phyloP scores from a whole-genome alignment of 2,113 vertebrate genomes.

The Egretta garzetta region DNA sequence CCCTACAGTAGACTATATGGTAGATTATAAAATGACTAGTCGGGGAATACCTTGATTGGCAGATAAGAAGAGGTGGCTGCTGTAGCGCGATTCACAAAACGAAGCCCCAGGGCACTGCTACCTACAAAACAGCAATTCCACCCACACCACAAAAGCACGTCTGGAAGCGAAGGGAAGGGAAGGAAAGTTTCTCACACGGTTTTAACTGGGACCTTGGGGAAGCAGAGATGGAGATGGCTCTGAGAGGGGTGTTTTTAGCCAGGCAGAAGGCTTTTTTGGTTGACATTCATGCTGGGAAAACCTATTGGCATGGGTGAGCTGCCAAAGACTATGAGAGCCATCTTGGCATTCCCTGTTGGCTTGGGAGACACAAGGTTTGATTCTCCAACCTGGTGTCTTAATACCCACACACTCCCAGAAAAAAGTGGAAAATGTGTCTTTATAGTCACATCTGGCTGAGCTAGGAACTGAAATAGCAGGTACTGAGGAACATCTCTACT shows the following conservation, averaged over 20 bases:
- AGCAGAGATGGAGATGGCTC: neutral
- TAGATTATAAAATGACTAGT: conserved; percentile 31
- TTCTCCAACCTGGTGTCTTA: neutral
- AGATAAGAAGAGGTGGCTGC: conserved; percentile 39
- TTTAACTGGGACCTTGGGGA: neutral
- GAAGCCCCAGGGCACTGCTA: neutral
- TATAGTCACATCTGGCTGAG: neutral
- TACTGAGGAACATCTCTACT: neutral
- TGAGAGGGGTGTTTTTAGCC: neutral
- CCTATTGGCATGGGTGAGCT: neutral
- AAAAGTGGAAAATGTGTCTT: neutral
- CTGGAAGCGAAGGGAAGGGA: neutral
- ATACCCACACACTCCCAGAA: neutral
- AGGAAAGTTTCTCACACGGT: neutral
- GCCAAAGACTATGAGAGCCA: neutral
- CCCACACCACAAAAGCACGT: neutral
- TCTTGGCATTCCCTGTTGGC: neutral
- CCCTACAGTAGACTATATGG: neutral
- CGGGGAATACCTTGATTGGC: neutral
- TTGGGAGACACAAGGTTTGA: neutral
- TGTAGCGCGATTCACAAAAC: neutral
- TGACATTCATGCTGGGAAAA: neutral
- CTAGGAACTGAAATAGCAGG: neutral
- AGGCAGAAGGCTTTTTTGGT: neutral
- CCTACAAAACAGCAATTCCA: conserved; percentile 21